A percentile compares a stretch with the other conserved stretches of the same genome.
phyloP scores from a whole-genome alignment of 2,797 vertebrate species.

The Alfaro cultratus region DNA sequence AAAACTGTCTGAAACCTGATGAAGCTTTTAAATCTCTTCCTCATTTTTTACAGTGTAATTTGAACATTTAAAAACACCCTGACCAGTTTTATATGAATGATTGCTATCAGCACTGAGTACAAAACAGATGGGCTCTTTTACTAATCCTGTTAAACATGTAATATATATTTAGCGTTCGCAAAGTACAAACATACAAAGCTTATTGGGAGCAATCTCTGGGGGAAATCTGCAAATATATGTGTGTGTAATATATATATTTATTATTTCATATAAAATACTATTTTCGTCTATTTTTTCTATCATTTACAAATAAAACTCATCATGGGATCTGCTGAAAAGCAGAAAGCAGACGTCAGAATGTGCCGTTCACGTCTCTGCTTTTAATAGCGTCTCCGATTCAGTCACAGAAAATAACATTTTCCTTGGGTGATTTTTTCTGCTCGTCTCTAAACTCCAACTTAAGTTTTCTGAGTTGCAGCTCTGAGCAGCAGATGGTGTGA shows the following conservation, averaged over 20 bases:
- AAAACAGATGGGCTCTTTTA: conserved; percentile 69
- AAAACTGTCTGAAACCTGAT: conserved; percentile 22
- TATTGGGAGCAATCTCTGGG: conserved; percentile 56
- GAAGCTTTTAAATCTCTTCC: conserved; percentile 35
- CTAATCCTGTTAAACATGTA: conserved; percentile 65
- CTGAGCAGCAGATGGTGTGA: conserved; percentile 67
- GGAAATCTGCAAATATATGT: conserved; percentile 62
- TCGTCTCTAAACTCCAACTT: conserved; percentile 49
- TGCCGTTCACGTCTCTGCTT: conserved; percentile 29
- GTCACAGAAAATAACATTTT: conserved; percentile 41
- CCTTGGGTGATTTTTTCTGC: conserved; percentile 43
- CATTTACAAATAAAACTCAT: conserved; percentile 51
- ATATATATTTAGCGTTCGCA: conserved; percentile 69
- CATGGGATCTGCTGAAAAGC: conserved; percentile 64
- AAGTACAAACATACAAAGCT: conserved; percentile 73
- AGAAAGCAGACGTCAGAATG: conserved; percentile 57
- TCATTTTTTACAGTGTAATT: conserved; percentile 56
- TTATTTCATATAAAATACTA: conserved; percentile 38
- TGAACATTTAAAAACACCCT: conserved; percentile 65
- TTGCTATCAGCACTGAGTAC: conserved; percentile 71
- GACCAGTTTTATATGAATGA: conserved; percentile 68
- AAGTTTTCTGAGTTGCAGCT: conserved; percentile 48
- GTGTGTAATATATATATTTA: conserved; percentile 5
- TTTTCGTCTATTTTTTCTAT: conserved; percentile 41
- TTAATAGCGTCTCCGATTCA: conserved; percentile 32